These are phyloP conservation scores for Leucoraja erinaceus DNA, from an alignment of 2,113 vertebrate genomes.

Conservation along the genomic window DNA sequence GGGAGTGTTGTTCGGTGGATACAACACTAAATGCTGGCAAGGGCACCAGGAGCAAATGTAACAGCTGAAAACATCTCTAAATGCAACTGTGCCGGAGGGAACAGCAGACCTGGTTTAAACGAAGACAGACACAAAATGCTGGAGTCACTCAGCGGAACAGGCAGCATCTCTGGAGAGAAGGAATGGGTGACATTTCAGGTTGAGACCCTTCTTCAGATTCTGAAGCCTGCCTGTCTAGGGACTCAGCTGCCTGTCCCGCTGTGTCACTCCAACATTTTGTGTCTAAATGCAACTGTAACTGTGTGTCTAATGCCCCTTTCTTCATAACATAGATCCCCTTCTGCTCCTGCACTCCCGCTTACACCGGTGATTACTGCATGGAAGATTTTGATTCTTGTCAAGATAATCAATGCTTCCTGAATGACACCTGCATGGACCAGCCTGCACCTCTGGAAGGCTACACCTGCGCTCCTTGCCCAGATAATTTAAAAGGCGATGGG, in stretches of 20 bases:
- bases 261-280: too few relatives aligned
- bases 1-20: background rate
- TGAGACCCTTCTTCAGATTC: too few relatives aligned
- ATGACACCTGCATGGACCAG: constrained; percentile 29
- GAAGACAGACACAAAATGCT: too few relatives aligned
- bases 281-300: background rate
- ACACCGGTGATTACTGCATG: constrained; percentile 34
- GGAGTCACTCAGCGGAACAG: too few relatives aligned
- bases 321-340: background rate
- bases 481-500: constrained; percentile 32
- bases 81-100: too few relatives aligned
- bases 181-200: too few relatives aligned
- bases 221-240: too few relatives aligned
- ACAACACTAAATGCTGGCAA: background rate
- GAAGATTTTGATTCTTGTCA: constrained; percentile 37
- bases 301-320: background rate
- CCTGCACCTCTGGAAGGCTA: constrained; percentile 1
- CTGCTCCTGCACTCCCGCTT: background rate
- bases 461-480: constrained; percentile 33
- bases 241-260: too few relatives aligned
- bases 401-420: constrained; percentile 34
- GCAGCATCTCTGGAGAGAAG: too few relatives aligned
- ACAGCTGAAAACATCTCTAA: background rate
- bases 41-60: background rate
- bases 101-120: too few relatives aligned